Evolutionary conservation across 2,113 vertebrate species (phyloP).

Genomic region (Ameiurus melas): DNA sequence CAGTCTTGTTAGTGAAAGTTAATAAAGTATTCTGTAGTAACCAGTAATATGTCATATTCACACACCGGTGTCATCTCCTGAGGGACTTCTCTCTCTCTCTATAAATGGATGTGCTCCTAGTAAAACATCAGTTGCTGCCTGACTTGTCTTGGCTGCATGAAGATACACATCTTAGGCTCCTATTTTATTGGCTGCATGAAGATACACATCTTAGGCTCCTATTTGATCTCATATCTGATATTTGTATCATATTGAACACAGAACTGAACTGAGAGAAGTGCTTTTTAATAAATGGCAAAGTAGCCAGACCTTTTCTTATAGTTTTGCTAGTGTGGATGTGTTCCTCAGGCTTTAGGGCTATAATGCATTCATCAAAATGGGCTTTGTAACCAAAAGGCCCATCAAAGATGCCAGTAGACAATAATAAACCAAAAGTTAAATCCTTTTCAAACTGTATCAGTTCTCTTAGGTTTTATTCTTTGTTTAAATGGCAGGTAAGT

Average conservation of each 20-base stretch:
- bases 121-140: background rate
- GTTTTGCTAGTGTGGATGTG: background rate
- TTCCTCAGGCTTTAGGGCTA: background rate
- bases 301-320: background rate
- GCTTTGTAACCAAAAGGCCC: background rate
- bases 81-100: conserved; percentile 2
- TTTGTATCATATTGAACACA: background rate
- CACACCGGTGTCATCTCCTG: background rate
- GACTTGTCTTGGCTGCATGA: background rate
- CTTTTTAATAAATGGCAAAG: background rate
- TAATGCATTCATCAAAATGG: background rate
- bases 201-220: background rate
- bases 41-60: background rate
- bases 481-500: background rate
- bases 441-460: background rate
- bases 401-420: background rate
- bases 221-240: background rate
- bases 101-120: background rate
- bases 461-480: background rate
- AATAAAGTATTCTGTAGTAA: background rate
- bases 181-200: background rate
- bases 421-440: background rate
- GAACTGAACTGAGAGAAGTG: background rate
- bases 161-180: background rate
- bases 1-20: too few species aligned